Evolutionary conservation across 2,888 invertebrate species (phyloP), one percentile per base, ranked within the genome.

Genomic region (Cephus rjabovi): DNA sequence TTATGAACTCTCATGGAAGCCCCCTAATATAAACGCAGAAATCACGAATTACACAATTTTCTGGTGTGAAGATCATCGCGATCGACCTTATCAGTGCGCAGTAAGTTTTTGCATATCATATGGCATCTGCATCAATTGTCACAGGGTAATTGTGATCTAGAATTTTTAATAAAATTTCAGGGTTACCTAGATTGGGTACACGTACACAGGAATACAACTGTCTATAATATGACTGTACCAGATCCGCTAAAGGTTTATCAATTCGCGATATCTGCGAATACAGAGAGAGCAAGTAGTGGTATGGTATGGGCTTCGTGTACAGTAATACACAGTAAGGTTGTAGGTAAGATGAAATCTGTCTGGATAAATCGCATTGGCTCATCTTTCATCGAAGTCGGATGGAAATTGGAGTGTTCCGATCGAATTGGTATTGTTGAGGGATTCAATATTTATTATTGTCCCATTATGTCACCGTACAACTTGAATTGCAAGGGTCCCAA

Each of bases 241-340:
- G 92, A 92, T 81, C 93, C 94, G 76, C 92, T 92, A 79, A 90
- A 91, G 78, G 93, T 94, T 56, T 95, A 94, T 89, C 96, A 94
- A 87, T 96, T 97, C 93, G 97, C 97, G 1, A 96, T 97, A 80
- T 95, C 97, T 9, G 96, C 96, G 0, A 97, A 97, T 87, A 94
- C 94, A 71, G 91, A 92, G 0, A 90, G 90, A 4, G 93, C 93
- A 80, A 97, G 96, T 83, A 97, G 97, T 88, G 97, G 97, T 1
- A 96, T 97, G 95, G 93, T 95, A 15, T 97, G 97, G 97, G 95
- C 96, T 12, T 94, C 94, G 68, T 97, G 97, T 81, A 95, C 95
- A 82, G 94, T 94, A 82, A 93, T 92, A 34, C 91, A 91, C 79
- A 90, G 91, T 77, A 90, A 87, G 88, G 92, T 92, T 33, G 91